Conservation (phyloP, 2,113 vertebrate genomes). For the Poecile atricapillus region DNA sequence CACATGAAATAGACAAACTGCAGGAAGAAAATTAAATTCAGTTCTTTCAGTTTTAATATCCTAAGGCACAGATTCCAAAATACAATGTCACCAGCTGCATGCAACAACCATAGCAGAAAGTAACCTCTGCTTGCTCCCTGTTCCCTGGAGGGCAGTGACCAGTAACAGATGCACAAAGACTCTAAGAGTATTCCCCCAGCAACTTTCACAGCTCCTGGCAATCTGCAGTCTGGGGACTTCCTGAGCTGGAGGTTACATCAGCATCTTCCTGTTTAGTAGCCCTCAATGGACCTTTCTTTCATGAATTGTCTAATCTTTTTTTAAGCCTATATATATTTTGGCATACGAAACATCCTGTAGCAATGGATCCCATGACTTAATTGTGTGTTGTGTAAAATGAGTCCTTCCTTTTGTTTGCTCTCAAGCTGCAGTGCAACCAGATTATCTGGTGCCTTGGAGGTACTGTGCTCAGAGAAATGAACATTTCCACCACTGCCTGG, state of each 20-base stretch:
- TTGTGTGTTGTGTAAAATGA: constrained; percentile 9
- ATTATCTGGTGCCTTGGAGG: not conserved
- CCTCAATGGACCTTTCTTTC: constrained; percentile 57
- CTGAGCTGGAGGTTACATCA: constrained; percentile 56
- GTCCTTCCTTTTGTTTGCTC: constrained; percentile 32
- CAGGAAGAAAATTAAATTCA: not conserved
- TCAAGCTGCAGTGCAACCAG: not conserved
- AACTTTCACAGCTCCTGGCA: constrained; percentile 34
- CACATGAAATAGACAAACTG: not conserved
- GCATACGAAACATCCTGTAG: constrained; percentile 50
- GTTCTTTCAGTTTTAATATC: constrained; percentile 17
- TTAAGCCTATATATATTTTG: constrained; percentile 52
- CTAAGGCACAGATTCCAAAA: constrained; percentile 12
- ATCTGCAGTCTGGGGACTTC: constrained; percentile 43
- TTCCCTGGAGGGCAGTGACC: constrained; percentile 26
- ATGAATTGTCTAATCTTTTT: constrained; percentile 54
- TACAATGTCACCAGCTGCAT: constrained; percentile 19
- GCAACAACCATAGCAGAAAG: not conserved
- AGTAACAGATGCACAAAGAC: constrained; percentile 18
- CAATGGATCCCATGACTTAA: constrained; percentile 48
- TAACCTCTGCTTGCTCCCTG: not conserved
- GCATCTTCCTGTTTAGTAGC: constrained; percentile 59
- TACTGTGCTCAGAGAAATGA: not conserved
- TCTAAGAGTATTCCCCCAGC: not conserved
- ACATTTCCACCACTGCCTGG: not conserved